Base-by-base conservation (phyloP, 2,113 vertebrate species). In the Nyctibius bracteatus region DNA sequence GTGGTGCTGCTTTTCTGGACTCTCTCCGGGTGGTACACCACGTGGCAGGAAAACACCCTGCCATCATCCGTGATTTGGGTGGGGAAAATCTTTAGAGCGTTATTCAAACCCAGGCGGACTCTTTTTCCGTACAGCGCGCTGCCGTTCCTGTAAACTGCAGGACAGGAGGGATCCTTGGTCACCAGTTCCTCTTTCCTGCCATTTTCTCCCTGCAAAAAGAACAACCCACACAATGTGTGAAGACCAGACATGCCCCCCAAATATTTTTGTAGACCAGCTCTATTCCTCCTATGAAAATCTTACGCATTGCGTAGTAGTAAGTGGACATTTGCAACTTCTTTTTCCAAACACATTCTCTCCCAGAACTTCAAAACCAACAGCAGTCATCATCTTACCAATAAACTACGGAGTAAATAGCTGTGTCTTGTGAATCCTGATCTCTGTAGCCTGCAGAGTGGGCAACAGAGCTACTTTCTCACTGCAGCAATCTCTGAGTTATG, bases 1-100 rank as follows among this genome's bases (percentile, higher is more conserved):
- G 30, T 97, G 72, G 94, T 98, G 71, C 88, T 97, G 81, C 52
- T 96, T 68, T 77, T 97, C 73, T 37, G 61, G 51, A 85, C 86
- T 93, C 91, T 96, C 43, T 94, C 91, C 0, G 80, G 39, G 20
- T 89, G 88, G 86, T 88, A n/a, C 22, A 7, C 5, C 68, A 96
- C 5, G 0, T 46, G 80, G 68, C 96, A 96, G 70, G 92, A 96
- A 70, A 98, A 98, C 24, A 65, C 94, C 33, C 7, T 91, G 68
- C 88, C 92, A 31, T 98, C 77, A 39, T 97, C 97, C 0, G 14
- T 59, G 59, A 97, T 87, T 88, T 95, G 87, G 52, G 82, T 77
- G 25, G 95, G 89, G 46, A 79, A 97, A 61, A 98, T 86, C 54
- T 65, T 47, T 13, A 98, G 80, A 28, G 44, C 0, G 0, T 93